Base-by-base conservation (phyloP, 1,140 invertebrate species). In the Cydia fagiglandana region DNA sequence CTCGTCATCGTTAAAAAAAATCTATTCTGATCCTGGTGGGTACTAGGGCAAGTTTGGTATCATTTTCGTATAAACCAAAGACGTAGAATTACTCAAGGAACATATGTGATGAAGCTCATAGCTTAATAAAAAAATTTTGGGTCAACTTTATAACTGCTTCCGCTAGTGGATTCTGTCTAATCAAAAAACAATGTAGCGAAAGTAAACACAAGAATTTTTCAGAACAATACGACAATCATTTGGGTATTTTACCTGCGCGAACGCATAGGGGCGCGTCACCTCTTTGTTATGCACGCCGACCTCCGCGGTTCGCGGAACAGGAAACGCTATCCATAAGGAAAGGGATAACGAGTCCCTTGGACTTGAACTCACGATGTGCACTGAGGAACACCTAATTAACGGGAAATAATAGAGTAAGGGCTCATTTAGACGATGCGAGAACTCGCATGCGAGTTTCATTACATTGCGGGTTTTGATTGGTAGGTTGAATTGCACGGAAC, bases 271-370 rank as follows among this genome's bases (percentile, higher is more conserved):
- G 28, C 13, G 38, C 28, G 28, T 30, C 64, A 68, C 64, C 64
- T 30, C 64, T 68, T 68, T 68, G 64, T 68, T 68, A 68, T 68
- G 64, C 64, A 20, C 56, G 0, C 13, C 64, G 64, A 38, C 64
- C 64, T 68, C 64, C 56, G 24, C 24, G 28, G 15, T 68, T 68
- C 64, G 30, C 64, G 64, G 64, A 68, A 68, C 64, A 68, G 64
- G 64, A 68, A 68, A 34, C 30, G 13, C 10, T 34, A 66, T 66
- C 28, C 17, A 66, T 66, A 66, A 66, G 64, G 64, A 34, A 28
- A 66, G 64, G 64, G 64, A 28, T 66, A 66, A 66, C 64, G 64
- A 66, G 64, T n/a, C 24, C 24, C 28, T 20, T 20, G 53, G 53
- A 61, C 17, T 61, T 61, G 53, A 61, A 61, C 53, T 61, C 17